These are phyloP conservation scores for Noctua janthina DNA, from an alignment of 2,888 invertebrate species.

Conservation along the genomic window DNA sequence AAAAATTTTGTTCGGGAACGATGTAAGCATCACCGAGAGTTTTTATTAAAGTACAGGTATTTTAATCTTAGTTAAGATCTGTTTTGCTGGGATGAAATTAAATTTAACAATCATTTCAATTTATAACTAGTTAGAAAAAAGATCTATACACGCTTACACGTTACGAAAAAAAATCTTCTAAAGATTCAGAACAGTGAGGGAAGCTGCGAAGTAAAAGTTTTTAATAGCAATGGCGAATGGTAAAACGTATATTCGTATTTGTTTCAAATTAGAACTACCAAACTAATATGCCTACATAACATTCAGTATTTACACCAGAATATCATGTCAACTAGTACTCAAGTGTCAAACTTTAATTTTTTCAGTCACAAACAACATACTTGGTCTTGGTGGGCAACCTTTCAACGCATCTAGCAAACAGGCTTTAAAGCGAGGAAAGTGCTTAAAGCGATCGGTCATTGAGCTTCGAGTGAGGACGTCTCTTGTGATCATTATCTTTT, in stretches of 20 bases:
- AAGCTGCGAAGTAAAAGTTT: background rate
- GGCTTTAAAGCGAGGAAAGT: constrained; percentile 33
- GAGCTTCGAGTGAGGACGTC: constrained; percentile 19
- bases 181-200: background rate
- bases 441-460: constrained; percentile 27
- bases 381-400: background rate
- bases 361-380: background rate
- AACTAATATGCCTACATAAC: background rate
- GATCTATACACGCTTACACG: background rate
- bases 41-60: background rate
- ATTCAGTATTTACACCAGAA: background rate
- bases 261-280: background rate
- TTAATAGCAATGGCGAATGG: background rate
- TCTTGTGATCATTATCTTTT: constrained; percentile 25
- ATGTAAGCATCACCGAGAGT: background rate
- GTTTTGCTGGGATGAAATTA: background rate
- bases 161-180: background rate
- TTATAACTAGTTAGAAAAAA: background rate
- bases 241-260: background rate
- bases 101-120: background rate
- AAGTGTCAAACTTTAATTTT: constrained; percentile 1
- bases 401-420: constrained; percentile 23
- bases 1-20: constrained; percentile 17
- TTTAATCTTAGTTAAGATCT: background rate
- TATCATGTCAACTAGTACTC: background rate